Evolutionary conservation across 1,140 invertebrate species (phyloP).

Genomic region (Maniola jurtina): DNA sequence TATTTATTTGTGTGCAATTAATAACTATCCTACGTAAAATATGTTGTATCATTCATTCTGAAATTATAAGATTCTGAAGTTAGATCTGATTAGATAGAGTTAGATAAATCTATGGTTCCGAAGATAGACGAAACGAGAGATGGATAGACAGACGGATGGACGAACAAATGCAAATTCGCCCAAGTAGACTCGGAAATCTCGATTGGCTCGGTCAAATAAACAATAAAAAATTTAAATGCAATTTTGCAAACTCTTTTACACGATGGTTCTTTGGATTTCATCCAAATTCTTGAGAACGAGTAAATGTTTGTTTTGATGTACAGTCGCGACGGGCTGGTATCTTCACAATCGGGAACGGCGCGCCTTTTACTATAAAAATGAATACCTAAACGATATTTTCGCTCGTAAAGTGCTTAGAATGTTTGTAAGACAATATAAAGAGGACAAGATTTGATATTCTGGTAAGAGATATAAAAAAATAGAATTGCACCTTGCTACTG

Average conservation of each 20-base stretch:
- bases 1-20: no score
- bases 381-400: slow-evolving; percentile 4
- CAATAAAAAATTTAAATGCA: slow-evolving; percentile 36
- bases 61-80: neutral
- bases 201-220: slow-evolving; percentile 19
- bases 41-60: neutral
- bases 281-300: slow-evolving; percentile 36
- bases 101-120: no score
- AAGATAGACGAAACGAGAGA: no score
- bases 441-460: neutral
- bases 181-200: no score
- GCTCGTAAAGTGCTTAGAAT: slow-evolving; percentile 2
- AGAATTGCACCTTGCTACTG: neutral
- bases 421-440: neutral
- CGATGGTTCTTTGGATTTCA: slow-evolving; percentile 32
- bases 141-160: no score
- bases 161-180: no score
- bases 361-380: slow-evolving; percentile 30
- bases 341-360: slow-evolving; percentile 25
- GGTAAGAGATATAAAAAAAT: neutral
- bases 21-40: no score
- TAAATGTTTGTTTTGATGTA: slow-evolving; percentile 42
- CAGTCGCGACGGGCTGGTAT: slow-evolving; percentile 30
- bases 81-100: no score
- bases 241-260: slow-evolving; percentile 16